phyloP scores from a whole-genome alignment of 2,888 invertebrate genomes.

The Aleiodes leptofemur region DNA sequence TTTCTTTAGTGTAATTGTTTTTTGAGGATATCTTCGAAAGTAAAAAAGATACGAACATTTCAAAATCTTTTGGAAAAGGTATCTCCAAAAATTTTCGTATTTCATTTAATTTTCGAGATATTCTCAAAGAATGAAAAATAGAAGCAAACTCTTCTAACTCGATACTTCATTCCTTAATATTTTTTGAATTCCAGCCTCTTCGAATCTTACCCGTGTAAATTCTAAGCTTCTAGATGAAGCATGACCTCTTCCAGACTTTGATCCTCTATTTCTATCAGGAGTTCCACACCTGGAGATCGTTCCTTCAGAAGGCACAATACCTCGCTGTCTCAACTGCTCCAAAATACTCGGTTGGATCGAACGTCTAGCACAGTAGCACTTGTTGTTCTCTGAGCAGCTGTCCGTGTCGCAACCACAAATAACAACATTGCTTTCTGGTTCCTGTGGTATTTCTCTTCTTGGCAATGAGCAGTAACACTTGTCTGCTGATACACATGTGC shows the following conservation, averaged over 20 bases:
- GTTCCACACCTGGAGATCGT: conserved; percentile 66
- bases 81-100: too few relatives aligned
- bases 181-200: background rate
- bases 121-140: too few relatives aligned
- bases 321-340: conserved; percentile 77
- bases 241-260: conserved; percentile 59
- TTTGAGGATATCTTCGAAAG: too few relatives aligned
- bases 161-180: too few relatives aligned
- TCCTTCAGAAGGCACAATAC: conserved; percentile 75
- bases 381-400: conserved; percentile 90
- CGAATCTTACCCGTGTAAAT: conserved; percentile 67
- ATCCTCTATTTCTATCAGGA: conserved; percentile 62
- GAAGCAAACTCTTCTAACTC: too few relatives aligned
- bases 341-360: conserved; percentile 74
- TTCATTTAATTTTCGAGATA: too few relatives aligned
- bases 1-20: too few relatives aligned
- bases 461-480: conserved; percentile 89
- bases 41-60: too few relatives aligned
- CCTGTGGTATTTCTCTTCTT: conserved; percentile 66
- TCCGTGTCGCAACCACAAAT: conserved; percentile 89
- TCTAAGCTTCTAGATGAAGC: conserved; percentile 72
- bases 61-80: too few relatives aligned
- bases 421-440: conserved; percentile 72
- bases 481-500: conserved; percentile 85
- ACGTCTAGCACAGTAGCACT: conserved; percentile 84